phyloP scores from a whole-genome alignment of 2,888 invertebrate genomes.

The Pterobdella sp. region DNA sequence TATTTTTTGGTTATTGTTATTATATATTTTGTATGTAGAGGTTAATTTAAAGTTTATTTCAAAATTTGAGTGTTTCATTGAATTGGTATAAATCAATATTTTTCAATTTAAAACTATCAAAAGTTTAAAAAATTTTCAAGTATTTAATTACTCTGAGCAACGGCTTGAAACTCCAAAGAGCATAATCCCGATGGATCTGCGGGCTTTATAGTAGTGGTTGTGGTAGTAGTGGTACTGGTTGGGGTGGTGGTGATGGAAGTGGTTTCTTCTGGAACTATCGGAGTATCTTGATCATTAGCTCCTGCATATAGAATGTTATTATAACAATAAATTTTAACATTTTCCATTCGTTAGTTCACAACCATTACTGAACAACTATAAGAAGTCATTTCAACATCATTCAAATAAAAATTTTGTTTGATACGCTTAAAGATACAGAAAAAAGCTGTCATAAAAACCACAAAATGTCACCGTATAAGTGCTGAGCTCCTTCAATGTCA shows the following conservation, averaged over 20 bases:
- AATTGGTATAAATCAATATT: background rate
- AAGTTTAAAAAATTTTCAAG: background rate
- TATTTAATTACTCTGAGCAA: conserved; percentile 28
- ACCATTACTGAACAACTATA: background rate
- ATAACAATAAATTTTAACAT: background rate
- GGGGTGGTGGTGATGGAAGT: background rate
- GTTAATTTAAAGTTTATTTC: no score
- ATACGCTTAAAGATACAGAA: background rate
- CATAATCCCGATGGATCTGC: background rate
- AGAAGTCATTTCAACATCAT: background rate
- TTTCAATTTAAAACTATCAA: background rate
- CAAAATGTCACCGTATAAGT: conserved; percentile 43
- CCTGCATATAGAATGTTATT: background rate
- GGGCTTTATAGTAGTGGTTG: background rate
- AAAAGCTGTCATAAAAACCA: background rate
- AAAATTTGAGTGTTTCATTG: no score
- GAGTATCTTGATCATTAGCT: background rate
- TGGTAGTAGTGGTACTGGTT: conserved; percentile 3
- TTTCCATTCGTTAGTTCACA: background rate
- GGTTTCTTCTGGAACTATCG: background rate
- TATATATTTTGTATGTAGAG: no score
- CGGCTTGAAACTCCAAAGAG: conserved; percentile 15
- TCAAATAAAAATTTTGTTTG: background rate
- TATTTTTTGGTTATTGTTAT: no score
- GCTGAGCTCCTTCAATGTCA: conserved; percentile 46